These are phyloP conservation scores for Periophthalmus modestus DNA, from an alignment of 2,113 vertebrate genomes.

Conservation along the genomic window DNA sequence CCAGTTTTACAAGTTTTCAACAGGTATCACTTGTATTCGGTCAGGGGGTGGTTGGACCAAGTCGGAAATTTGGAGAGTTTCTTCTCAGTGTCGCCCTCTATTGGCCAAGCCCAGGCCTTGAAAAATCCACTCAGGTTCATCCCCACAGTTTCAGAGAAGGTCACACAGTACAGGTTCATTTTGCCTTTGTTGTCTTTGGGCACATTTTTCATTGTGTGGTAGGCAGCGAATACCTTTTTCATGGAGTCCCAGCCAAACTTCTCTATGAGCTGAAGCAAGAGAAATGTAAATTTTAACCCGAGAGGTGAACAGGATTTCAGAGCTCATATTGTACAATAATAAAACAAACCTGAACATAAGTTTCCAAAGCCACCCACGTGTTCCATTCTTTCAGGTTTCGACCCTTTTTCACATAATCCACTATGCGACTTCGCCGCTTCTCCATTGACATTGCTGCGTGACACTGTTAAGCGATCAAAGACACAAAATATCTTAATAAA, in stretches of 20 bases:
- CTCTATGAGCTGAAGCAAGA: constrained; percentile 74
- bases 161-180: constrained; percentile 82
- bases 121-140: constrained; percentile 80
- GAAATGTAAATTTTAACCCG: background rate
- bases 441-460: background rate
- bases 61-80: constrained; percentile 69
- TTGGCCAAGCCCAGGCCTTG: constrained; percentile 83
- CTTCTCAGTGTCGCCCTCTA: constrained; percentile 57
- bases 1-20: background rate
- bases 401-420: background rate
- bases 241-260: constrained; percentile 83
- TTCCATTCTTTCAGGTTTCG: background rate
- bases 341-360: background rate
- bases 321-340: background rate
- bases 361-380: background rate
- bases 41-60: constrained; percentile 80
- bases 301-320: no score
- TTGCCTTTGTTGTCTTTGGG: constrained; percentile 70
- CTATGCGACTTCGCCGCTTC: no score
- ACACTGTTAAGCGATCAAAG: background rate
- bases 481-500: no score
- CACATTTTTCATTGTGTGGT: constrained; percentile 65
- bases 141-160: constrained; percentile 74
- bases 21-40: background rate
- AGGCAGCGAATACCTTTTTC: constrained; percentile 76